Conservation (phyloP, 2,113 vertebrate genomes). For the Suncus etruscus region DNA sequence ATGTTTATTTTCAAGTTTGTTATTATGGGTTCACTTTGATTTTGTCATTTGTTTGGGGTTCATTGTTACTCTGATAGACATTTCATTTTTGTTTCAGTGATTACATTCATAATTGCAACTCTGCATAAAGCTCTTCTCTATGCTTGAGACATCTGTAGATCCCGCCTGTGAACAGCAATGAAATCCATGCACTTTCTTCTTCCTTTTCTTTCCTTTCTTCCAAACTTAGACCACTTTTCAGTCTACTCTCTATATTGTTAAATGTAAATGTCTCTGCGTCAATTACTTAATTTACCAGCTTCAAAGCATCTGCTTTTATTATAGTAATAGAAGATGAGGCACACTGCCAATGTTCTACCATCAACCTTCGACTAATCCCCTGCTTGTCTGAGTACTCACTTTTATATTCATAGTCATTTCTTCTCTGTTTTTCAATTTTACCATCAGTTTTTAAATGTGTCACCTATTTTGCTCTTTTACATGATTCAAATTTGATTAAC, state of each 20-base stretch:
- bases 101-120: slow-evolving; percentile 27
- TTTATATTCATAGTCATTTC: slow-evolving; percentile 1
- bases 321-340: neutral
- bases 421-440: slow-evolving; percentile 28
- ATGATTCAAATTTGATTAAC: neutral
- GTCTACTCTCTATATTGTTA: neutral
- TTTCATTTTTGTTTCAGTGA: slow-evolving; percentile 9
- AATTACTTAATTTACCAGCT: slow-evolving; percentile 8
- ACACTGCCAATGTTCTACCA: neutral
- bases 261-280: neutral
- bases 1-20: slow-evolving; percentile 4
- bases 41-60: neutral
- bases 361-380: neutral
- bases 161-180: neutral
- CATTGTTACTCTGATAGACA: slow-evolving; percentile 1
- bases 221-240: neutral
- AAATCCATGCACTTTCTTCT: neutral
- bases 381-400: neutral
- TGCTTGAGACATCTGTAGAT: neutral
- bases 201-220: neutral
- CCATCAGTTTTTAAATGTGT: neutral
- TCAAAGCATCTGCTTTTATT: slow-evolving; percentile 39
- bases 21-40: neutral
- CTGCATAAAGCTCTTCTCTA: neutral
- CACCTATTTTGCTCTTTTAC: neutral